phyloP scores from a whole-genome alignment of 1,140 invertebrate genomes.

The Sitodiplosis mosellana region DNA sequence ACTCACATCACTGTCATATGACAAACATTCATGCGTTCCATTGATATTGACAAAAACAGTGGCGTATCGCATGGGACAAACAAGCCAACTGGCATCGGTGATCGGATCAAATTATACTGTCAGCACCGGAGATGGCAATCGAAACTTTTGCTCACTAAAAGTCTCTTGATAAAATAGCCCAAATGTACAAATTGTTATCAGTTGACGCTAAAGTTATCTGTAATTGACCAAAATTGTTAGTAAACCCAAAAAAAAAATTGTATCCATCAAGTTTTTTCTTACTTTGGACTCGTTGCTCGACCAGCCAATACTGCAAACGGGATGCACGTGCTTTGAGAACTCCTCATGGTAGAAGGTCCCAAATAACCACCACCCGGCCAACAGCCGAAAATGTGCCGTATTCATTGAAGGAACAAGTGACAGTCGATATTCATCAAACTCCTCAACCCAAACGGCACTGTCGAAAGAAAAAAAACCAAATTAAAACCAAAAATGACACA shows the following conservation, averaged over 20 bases:
- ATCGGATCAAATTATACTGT: constrained; percentile 93
- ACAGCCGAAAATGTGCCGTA: constrained; percentile 91
- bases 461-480: constrained; percentile 18
- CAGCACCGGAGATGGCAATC: constrained; percentile 86
- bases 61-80: constrained; percentile 92
- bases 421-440: constrained; percentile 83
- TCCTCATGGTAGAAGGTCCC: constrained; percentile 96
- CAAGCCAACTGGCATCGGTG: constrained; percentile 70
- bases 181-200: constrained; percentile 94
- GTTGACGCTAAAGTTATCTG: constrained; percentile 78
- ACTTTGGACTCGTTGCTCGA: constrained; percentile 81
- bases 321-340: constrained; percentile 97
- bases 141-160: constrained; percentile 82
- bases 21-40: constrained; percentile 67
- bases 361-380: constrained; percentile 98
- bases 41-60: constrained; percentile 73
- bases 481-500: too few relatives aligned
- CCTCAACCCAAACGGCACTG: constrained; percentile 94
- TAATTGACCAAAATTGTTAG: constrained; percentile 4
- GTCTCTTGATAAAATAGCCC: constrained; percentile 86
- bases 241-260: not conserved
- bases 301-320: constrained; percentile 94
- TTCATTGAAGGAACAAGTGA: constrained; percentile 92
- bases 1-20: constrained; percentile 84
- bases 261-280: constrained; percentile 16